Evolutionary conservation across 1,140 invertebrate genomes (phyloP).

Genomic region (Drosophila kikkawai): DNA sequence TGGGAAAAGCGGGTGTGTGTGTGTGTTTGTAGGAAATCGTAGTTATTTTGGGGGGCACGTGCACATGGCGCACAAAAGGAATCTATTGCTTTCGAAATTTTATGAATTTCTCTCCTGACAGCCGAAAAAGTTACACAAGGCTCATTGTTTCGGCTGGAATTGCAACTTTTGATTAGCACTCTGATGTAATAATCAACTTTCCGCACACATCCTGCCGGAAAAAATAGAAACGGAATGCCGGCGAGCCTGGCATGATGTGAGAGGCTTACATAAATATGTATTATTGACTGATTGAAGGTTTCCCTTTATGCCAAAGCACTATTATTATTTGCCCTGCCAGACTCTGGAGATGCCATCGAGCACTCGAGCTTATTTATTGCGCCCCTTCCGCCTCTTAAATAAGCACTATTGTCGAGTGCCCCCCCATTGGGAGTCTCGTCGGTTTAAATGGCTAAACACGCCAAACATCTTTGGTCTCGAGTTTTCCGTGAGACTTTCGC

Average conservation of each 20-base stretch:
- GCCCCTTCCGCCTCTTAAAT: conserved; percentile 29
- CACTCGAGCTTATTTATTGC: conserved; percentile 70
- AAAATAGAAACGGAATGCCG: neutral
- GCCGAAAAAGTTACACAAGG: conserved; percentile 53
- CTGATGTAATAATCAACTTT: conserved; percentile 68
- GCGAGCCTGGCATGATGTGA: conserved; percentile 2
- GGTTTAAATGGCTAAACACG: conserved; percentile 55
- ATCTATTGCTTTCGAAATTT: conserved; percentile 42
- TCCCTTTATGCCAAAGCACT: conserved; percentile 45
- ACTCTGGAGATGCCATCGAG: conserved; percentile 51
- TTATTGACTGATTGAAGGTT: conserved; percentile 71
- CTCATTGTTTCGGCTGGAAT: conserved; percentile 59
- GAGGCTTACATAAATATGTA: conserved; percentile 42
- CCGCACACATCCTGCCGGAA: conserved; percentile 1
- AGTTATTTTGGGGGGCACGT: conserved; percentile 72
- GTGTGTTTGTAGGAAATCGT: conserved; percentile 55
- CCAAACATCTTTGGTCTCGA: conserved; percentile 23
- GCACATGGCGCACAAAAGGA: conserved; percentile 27
- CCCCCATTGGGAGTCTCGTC: conserved; percentile 22
- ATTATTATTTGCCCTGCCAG: conserved; percentile 50
- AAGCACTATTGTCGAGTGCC: conserved; percentile 41
- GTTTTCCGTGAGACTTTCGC: conserved; percentile 6
- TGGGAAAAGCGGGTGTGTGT: conserved; percentile 4
- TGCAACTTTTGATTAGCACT: conserved; percentile 75
- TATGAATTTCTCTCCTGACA: conserved; percentile 65